Conservation (phyloP, 2,888 invertebrate species). For the Sympetrum striolatum region DNA sequence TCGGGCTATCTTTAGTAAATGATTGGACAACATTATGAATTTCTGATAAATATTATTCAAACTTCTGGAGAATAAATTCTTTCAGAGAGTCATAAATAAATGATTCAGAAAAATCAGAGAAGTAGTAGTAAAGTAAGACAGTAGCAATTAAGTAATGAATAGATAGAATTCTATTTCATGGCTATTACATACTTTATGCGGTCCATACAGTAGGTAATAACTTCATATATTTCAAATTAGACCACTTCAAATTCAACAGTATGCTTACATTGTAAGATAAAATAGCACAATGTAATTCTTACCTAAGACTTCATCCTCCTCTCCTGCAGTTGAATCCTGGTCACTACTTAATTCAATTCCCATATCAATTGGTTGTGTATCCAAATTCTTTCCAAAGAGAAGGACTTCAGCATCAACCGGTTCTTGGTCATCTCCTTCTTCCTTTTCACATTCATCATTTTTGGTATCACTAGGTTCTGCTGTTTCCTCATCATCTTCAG, state of each 20-base stretch:
- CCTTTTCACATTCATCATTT: slow-evolving; percentile 45
- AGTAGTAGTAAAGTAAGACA: too few relatives aligned
- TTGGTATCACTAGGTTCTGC: slow-evolving; percentile 44
- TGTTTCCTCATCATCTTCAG: slow-evolving; percentile 47
- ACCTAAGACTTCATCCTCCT: slow-evolving; percentile 63
- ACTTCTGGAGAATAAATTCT: too few relatives aligned
- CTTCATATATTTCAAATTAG: too few relatives aligned
- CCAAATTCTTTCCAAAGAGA: slow-evolving; percentile 75
- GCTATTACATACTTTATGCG: too few relatives aligned
- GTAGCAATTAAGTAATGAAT: too few relatives aligned
- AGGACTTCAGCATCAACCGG: slow-evolving; percentile 63
- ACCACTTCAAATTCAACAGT: not conserved
- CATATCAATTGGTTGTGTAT: slow-evolving; percentile 61
- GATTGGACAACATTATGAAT: too few relatives aligned
- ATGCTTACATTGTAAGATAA: not conserved
- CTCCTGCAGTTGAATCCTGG: slow-evolving; percentile 84
- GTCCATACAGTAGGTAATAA: too few relatives aligned
- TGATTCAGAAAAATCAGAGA: too few relatives aligned
- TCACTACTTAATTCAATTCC: slow-evolving; percentile 69
- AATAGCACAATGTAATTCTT: not conserved
- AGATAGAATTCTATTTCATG: too few relatives aligned
- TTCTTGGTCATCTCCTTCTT: slow-evolving; percentile 49
- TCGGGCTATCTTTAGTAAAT: too few relatives aligned
- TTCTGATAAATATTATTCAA: too few relatives aligned
- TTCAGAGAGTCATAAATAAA: too few relatives aligned